A percentile compares a stretch with the other conserved stretches of the same genome.
These are phyloP conservation scores for Diglossa cyanea DNA, from an alignment of 2,797 vertebrate genomes.

Conservation along the genomic window DNA sequence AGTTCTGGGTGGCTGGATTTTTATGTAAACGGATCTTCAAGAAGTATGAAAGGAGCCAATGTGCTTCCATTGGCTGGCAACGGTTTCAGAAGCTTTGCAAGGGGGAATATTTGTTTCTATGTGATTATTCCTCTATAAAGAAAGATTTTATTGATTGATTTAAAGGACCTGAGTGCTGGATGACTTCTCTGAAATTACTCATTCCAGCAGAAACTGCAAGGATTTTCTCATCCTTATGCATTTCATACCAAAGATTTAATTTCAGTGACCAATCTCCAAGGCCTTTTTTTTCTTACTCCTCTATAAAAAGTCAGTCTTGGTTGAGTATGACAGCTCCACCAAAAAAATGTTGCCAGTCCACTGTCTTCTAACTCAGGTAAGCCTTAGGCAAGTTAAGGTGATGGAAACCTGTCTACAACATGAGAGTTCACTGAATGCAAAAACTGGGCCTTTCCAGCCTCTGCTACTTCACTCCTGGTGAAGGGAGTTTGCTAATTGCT, in stretches of 20 bases:
- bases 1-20: background rate
- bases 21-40: background rate
- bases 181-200: background rate
- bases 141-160: slow-evolving; percentile 68
- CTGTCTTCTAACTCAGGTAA: background rate
- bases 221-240: background rate
- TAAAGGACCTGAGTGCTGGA: background rate
- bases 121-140: slow-evolving; percentile 70
- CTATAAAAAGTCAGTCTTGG: background rate
- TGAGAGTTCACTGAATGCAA: background rate
- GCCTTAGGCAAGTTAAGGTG: background rate
- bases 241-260: background rate
- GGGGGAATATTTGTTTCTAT: slow-evolving; percentile 71
- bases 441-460: background rate
- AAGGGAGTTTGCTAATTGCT: background rate
- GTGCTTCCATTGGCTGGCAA: background rate
- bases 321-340: background rate
- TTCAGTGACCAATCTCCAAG: background rate
- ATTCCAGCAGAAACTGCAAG: background rate
- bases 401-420: background rate
- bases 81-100: slow-evolving; percentile 41
- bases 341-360: background rate
- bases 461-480: background rate
- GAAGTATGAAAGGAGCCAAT: background rate
- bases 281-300: background rate